phyloP scores from a whole-genome alignment of 2,888 invertebrate genomes.

The Drosophila fungiperda region DNA sequence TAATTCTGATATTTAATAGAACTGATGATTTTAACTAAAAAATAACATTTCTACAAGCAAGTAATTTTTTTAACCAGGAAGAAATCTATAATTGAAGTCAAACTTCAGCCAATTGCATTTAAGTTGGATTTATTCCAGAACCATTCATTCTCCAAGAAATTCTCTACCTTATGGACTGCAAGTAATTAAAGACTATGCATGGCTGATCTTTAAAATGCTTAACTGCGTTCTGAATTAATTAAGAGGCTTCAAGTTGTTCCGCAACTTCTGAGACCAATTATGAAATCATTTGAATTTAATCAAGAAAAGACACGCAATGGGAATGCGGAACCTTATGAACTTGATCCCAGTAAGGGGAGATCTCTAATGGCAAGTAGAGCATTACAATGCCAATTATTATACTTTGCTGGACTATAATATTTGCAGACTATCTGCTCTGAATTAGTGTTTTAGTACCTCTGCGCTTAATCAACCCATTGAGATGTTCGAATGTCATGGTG shows the following conservation, averaged over 20 bases:
- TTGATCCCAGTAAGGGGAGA: slow-evolving; percentile 1
- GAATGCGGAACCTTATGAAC: slow-evolving; percentile 31
- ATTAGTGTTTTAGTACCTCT: slow-evolving; percentile 57
- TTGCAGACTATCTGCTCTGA: slow-evolving; percentile 1
- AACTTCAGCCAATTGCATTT: not conserved
- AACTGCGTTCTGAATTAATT: slow-evolving; percentile 45
- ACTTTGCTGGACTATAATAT: not conserved
- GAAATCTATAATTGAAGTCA: not conserved
- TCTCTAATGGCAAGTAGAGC: slow-evolving; percentile 22
- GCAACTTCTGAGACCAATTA: slow-evolving; percentile 47
- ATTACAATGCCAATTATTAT: slow-evolving; percentile 2
- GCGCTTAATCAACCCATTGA: slow-evolving; percentile 67
- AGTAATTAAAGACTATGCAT: slow-evolving; percentile 48
- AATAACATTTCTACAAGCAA: not conserved
- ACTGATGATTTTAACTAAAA: not conserved
- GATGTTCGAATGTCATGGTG: slow-evolving; percentile 63
- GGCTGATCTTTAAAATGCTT: slow-evolving; percentile 47
- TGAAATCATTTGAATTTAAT: slow-evolving; percentile 51
- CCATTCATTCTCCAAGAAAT: not conserved
- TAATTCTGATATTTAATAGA: not conserved
- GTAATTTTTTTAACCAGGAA: not conserved
- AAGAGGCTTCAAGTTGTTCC: slow-evolving; percentile 46
- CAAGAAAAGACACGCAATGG: slow-evolving; percentile 51
- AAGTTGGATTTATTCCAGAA: not conserved
- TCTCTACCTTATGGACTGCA: slow-evolving; percentile 14